Percentiles rank a stretch among this genome's conserved stretches.
These are phyloP conservation scores for Agapornis canus DNA, from an alignment of 2,797 vertebrate species.

Conservation along the genomic window DNA sequence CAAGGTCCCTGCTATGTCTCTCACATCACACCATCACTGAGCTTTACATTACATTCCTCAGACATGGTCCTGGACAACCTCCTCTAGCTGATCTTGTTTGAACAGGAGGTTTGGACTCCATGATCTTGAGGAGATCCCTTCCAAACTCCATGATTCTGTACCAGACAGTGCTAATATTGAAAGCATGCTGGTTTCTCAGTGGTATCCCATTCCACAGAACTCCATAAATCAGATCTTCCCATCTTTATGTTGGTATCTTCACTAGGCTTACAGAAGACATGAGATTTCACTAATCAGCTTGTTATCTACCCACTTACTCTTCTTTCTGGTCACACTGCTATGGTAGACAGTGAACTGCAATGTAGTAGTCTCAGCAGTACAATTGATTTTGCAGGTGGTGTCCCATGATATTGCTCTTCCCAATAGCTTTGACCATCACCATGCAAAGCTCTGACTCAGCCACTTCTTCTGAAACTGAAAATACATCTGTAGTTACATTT, in stretches of 20 bases:
- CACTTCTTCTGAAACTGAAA: neutral
- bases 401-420: neutral
- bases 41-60: neutral
- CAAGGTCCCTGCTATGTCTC: neutral
- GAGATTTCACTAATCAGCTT: neutral
- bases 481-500: neutral
- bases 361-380: neutral
- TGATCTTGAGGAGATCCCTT: neutral
- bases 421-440: neutral
- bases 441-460: neutral
- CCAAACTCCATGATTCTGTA: neutral
- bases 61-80: neutral
- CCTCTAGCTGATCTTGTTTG: neutral
- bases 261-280: neutral
- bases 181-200: neutral
- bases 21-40: neutral
- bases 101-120: neutral
- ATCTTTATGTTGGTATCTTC: accelerated
- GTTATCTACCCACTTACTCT: neutral
- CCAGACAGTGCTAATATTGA: neutral
- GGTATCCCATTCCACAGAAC: neutral
- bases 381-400: neutral
- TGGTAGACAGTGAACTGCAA: accelerated
- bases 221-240: neutral
- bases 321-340: neutral